Base-by-base conservation (phyloP, 2,113 vertebrate species). In the Corvus cornix region DNA sequence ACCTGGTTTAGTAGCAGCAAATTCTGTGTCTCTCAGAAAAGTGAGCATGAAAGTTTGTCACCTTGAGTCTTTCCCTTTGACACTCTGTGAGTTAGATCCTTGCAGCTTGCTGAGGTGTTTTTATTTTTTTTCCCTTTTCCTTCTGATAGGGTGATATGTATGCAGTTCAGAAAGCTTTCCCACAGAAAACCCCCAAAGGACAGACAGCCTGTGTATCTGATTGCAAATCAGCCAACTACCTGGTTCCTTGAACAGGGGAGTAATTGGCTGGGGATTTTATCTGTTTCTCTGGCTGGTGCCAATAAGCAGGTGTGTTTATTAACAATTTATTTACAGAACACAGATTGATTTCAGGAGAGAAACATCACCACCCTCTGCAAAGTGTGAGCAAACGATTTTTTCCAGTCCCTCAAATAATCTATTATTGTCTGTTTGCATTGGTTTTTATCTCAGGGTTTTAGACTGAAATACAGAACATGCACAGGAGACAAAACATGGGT, bases 271-370 rank as follows among this genome's bases (percentile, higher is more conserved):
- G 95, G 93, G 95, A 97, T 91, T 97, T 97, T 95, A 96, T 97
- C 95, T 93, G 62, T 90, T 97, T 63, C 92, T 95, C 74, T 91
- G 84, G 44, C 48, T 95, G 81, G 94, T 97, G 81, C 55, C 97
- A 98, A 89, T 96, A 93, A 97, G 52, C 79, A 84, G 86, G 70
- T 9, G 0, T 97, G 69, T 95, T 98, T 97, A 97, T 97, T 96
- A 97, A 96, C 95, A 97, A 97, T 97, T 97, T 97, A 97, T 97
- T 98, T 98, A 97, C 86, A 96, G 87, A 97, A 96, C 89, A 94
- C 73, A 96, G 88, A 96, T 95, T 96, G 95, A 97, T 97, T 97
- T 97, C 87, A 81, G 59, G 46, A 78, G 15, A 85, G 63, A 81
- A 97, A 56, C 73, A 89, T 60, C 55, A 49, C 51, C 66, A 96